Percentiles rank a stretch among this genome's conserved stretches.
Conservation (phyloP, 2,888 invertebrate genomes). For the Acanthosepion pharaonis region DNA sequence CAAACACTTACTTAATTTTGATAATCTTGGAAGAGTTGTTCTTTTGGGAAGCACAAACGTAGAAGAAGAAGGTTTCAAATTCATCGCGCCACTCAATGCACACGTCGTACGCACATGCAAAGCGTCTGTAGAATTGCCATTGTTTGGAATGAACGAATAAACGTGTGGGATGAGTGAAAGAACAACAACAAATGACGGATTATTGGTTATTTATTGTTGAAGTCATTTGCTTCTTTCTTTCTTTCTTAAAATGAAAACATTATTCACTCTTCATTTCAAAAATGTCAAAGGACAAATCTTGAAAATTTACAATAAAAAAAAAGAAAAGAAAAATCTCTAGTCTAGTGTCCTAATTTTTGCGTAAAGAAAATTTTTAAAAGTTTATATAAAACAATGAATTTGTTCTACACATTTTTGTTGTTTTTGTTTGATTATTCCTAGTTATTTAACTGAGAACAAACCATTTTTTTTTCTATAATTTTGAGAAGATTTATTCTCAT, state of each 20-base stretch:
- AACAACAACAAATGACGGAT: background rate
- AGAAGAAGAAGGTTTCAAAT: background rate
- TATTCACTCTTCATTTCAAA: too few species aligned
- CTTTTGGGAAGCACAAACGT: background rate
- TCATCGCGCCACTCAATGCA: background rate
- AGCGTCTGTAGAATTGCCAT: background rate
- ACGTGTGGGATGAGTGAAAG: conserved; percentile 33
- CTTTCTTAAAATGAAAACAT: background rate
- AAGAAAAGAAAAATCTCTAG: too few species aligned
- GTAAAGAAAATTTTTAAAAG: too few species aligned
- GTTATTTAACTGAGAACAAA: too few species aligned
- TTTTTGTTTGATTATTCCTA: too few species aligned
- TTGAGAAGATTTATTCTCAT: too few species aligned
- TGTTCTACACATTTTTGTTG: too few species aligned
- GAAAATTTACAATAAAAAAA: too few species aligned
- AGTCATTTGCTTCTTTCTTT: background rate
- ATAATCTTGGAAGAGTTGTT: background rate
- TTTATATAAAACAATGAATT: too few species aligned
- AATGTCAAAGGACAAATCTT: too few species aligned
- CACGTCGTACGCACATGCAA: background rate
- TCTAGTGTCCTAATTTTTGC: too few species aligned
- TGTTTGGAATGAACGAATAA: background rate
- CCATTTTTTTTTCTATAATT: too few species aligned
- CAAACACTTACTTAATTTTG: conserved; percentile 3
- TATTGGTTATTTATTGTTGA: background rate